A percentile compares a stretch with the other conserved stretches of the same genome.
Evolutionary conservation across 1,140 invertebrate genomes (phyloP).

Genomic region (Lepidostoma basale): DNA sequence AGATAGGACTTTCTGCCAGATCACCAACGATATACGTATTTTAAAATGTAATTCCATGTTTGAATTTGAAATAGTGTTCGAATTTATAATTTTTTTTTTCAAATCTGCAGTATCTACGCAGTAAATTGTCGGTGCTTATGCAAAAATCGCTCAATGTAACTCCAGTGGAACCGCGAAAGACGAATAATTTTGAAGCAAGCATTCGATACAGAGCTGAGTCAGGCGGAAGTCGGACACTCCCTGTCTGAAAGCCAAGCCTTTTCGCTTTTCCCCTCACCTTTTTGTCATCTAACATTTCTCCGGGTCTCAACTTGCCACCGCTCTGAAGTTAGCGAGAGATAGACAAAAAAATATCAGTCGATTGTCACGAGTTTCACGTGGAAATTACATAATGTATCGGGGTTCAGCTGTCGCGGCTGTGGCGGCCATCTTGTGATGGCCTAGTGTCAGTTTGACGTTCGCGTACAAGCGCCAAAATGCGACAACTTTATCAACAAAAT

Average conservation of each 20-base stretch:
- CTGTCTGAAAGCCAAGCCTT: slow-evolving; percentile 12
- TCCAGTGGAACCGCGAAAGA: background rate
- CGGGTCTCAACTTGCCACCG: slow-evolving; percentile 82
- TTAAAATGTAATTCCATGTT: too few species aligned
- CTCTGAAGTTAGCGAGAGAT: slow-evolving; percentile 37
- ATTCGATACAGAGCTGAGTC: slow-evolving; percentile 11
- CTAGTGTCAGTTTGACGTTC: background rate
- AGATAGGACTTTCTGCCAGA: too few species aligned
- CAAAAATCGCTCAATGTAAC: slow-evolving; percentile 13
- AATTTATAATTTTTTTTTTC: too few species aligned
- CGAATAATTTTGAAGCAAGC: slow-evolving; percentile 26
- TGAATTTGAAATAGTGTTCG: too few species aligned
- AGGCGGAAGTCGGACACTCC: background rate
- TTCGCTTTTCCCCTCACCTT: slow-evolving; percentile 74
- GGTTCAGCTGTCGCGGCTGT: background rate
- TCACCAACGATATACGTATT: too few species aligned
- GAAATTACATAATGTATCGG: background rate
- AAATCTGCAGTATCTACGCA: too few species aligned
- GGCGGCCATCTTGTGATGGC: background rate
- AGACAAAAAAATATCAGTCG: slow-evolving; percentile 38
- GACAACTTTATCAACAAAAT: too few species aligned
- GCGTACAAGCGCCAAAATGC: too few species aligned
- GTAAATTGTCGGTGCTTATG: too few species aligned
- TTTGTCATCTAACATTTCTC: slow-evolving; percentile 89
- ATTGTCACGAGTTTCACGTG: slow-evolving; percentile 17